Evolutionary conservation across 2,888 invertebrate genomes (phyloP).

Genomic region (Aphrophora alni): DNA sequence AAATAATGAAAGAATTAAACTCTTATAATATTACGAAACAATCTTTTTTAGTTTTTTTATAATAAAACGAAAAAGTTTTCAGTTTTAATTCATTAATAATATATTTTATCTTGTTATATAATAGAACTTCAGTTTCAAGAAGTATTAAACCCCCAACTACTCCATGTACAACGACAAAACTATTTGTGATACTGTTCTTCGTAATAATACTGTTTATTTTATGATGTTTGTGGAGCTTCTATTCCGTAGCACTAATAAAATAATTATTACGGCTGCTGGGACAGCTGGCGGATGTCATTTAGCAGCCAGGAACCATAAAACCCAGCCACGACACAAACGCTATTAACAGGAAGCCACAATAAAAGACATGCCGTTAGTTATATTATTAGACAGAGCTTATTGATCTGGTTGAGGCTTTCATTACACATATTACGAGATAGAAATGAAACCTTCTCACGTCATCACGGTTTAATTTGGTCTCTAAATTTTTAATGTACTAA

Average conservation of each 20-base stretch:
- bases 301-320: conserved; percentile 12
- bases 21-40: no score
- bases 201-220: background rate
- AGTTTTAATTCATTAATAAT: no score
- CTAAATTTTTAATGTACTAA: background rate
- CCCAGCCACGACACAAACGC: conserved; percentile 27
- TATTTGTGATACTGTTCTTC: background rate
- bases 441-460: background rate
- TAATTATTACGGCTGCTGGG: background rate
- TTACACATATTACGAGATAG: background rate
- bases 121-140: no score
- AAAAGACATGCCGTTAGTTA: conserved; percentile 28
- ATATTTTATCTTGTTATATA: no score
- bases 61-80: no score
- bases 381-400: conserved; percentile 30
- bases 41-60: no score
- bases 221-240: background rate
- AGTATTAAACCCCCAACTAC: no score
- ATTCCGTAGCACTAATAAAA: background rate
- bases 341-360: conserved; percentile 23
- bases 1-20: no score
- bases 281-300: background rate
- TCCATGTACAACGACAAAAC: no score
- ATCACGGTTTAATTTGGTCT: background rate
- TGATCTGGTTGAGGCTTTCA: conserved; percentile 28